Evolutionary conservation across 2,797 vertebrate genomes (phyloP).

Genomic region (Meda fulgida): DNA sequence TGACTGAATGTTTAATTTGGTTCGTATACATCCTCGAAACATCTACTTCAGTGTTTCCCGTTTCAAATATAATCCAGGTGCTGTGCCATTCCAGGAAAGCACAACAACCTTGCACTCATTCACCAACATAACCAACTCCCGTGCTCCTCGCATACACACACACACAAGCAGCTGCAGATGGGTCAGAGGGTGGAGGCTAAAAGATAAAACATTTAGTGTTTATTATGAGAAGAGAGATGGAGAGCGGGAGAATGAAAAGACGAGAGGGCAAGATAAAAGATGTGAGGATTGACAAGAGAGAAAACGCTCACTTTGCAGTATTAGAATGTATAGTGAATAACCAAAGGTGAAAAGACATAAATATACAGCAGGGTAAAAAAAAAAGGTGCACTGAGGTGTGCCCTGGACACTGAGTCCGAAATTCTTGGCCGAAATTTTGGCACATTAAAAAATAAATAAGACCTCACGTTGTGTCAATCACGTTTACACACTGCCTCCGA

Average conservation of each 20-base stretch:
- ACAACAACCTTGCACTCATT: conserved; percentile 34
- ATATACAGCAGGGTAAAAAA: not conserved
- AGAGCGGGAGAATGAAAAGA: conserved; percentile 24
- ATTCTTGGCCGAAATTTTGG: too few species aligned
- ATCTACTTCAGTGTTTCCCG: conserved; percentile 58
- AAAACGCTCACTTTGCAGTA: conserved; percentile 14
- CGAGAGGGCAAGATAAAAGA: conserved; percentile 47
- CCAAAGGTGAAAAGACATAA: conserved; percentile 13
- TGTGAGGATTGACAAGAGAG: conserved; percentile 27
- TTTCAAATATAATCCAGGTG: conserved; percentile 76
- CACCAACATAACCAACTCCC: conserved; percentile 42
- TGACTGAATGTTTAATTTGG: conserved; percentile 54
- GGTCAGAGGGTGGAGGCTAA: conserved; percentile 64
- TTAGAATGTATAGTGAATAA: conserved; percentile 6
- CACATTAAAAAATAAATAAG: too few species aligned
- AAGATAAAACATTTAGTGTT: conserved; percentile 87
- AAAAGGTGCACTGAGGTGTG: too few species aligned
- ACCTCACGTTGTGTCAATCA: too few species aligned
- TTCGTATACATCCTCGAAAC: conserved; percentile 55
- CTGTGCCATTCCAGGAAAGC: conserved; percentile 74
- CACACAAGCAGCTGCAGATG: conserved; percentile 56
- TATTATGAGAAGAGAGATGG: conserved; percentile 80
- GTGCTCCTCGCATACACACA: conserved; percentile 37
- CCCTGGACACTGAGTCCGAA: too few species aligned
- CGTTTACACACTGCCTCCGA: too few species aligned